Base-by-base conservation (phyloP, 1,140 invertebrate genomes). In the Diachasma alloeum region DNA sequence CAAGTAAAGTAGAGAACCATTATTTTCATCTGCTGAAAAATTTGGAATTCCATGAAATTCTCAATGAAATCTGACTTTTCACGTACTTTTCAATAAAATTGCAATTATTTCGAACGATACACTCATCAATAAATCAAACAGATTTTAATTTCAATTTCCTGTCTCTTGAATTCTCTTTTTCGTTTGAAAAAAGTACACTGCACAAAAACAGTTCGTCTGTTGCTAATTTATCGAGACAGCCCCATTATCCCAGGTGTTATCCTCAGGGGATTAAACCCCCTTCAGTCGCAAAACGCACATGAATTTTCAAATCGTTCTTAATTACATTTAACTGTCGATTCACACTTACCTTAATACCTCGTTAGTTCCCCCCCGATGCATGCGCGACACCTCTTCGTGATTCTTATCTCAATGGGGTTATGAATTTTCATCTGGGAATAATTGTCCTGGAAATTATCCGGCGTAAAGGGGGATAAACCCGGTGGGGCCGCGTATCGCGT, bases 291-390 rank as follows among this genome's bases (percentile, higher is more conserved):
- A 48, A 72, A 72, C 70, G 69, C 66, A 70, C 67, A 75, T 75
- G 63, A 56, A 70, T 75, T 75, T 70, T 69, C 66, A 53, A 75
- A 75, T 75, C 74, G 74, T 69, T 75, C 74, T 75, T 75, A 75
- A 75, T 75, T 75, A 75, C 68, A 82, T 82, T 77, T 80, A 80
- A 79, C 79, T 75, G 75, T 76, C 66, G 77, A 11, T 80, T 75
- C 48, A 66, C 75, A 67, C 39, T 75, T 53, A 53, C 48, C n/a
- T 53, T 53, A 53, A 53, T 53, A 17, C 11, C 48, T 53, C 48
- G n/a, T 53, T 53, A 53, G 48, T 11, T 11, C 39, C 9, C 48
- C 44, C 44, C n/a, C n/a, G 48, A 8, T 53, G 17, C 15, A n/a
- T 19, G 48, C 17, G 9, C 17, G 17, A 53, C 48, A 19, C 48